These are phyloP conservation scores for Dipodomys ordii DNA, from an alignment of 2,113 vertebrate species.

Conservation along the genomic window DNA sequence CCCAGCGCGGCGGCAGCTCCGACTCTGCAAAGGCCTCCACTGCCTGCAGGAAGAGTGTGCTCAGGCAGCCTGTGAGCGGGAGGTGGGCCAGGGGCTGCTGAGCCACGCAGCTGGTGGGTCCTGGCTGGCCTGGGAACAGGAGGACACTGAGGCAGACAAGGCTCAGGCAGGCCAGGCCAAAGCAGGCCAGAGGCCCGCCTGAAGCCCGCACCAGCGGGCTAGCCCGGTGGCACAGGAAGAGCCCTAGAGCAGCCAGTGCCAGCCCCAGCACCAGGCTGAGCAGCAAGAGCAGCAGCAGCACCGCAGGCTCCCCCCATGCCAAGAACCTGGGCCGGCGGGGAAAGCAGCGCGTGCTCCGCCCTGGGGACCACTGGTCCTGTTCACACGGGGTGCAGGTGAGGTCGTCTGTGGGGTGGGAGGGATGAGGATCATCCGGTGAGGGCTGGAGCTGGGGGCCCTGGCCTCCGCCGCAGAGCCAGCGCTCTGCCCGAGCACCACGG, in stretches of 20 bases:
- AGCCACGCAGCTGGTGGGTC: slow-evolving; percentile 77
- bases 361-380: slow-evolving; percentile 86
- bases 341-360: slow-evolving; percentile 84
- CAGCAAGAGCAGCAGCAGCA: slow-evolving; percentile 78
- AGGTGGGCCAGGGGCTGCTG: slow-evolving; percentile 87
- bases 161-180: slow-evolving; percentile 85
- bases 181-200: slow-evolving; percentile 84
- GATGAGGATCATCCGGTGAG: background rate
- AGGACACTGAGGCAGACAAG: slow-evolving; percentile 86
- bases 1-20: slow-evolving; percentile 45
- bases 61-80: slow-evolving; percentile 88
- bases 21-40: slow-evolving; percentile 81
- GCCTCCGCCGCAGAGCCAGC: background rate
- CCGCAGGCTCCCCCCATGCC: slow-evolving; percentile 83
- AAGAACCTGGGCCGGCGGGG: slow-evolving; percentile 85
- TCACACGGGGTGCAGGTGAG: slow-evolving; percentile 87
- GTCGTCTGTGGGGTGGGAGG: slow-evolving; percentile 83
- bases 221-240: slow-evolving; percentile 84
- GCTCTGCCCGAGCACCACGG: accelerated
- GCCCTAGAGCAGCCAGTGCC: slow-evolving; percentile 52
- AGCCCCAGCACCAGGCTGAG: slow-evolving; percentile 74
- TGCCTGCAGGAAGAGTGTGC: slow-evolving; percentile 87
- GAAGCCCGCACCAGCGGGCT: slow-evolving; percentile 86
- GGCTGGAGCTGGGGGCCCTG: background rate
- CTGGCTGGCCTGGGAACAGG: slow-evolving; percentile 89